Evolutionary conservation across 2,888 invertebrate species (phyloP).

Genomic region (Rhorus exstirpatorius): DNA sequence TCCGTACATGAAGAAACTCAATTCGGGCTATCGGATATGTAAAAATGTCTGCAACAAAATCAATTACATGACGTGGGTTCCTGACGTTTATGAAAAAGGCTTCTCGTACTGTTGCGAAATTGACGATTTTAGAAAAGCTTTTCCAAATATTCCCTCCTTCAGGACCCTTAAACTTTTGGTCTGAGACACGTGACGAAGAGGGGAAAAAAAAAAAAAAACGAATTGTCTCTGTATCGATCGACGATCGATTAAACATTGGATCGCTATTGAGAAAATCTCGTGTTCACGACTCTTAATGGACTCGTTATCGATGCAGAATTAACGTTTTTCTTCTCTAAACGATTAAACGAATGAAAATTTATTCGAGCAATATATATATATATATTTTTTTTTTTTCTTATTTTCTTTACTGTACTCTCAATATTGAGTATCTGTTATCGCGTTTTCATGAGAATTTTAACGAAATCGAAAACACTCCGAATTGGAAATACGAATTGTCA

Average conservation of each 20-base stretch:
- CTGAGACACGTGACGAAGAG: background rate
- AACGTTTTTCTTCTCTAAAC: background rate
- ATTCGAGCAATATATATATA: too few relatives aligned
- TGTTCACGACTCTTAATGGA: background rate
- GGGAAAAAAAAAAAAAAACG: background rate
- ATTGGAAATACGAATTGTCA: too few relatives aligned
- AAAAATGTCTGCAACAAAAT: constrained; percentile 77
- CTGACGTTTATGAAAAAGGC: constrained; percentile 74
- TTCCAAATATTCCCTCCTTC: constrained; percentile 59
- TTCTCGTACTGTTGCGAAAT: constrained; percentile 84
- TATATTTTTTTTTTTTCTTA: too few relatives aligned
- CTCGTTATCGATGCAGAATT: background rate
- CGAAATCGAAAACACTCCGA: too few relatives aligned
- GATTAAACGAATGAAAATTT: background rate
- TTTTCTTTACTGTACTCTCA: background rate
- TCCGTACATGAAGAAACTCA: constrained; percentile 83
- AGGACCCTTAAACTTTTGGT: constrained; percentile 13
- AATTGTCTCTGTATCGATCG: background rate
- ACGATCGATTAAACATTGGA: background rate
- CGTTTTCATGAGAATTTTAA: background rate
- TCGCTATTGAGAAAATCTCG: background rate
- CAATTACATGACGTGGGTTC: constrained; percentile 79
- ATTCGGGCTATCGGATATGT: constrained; percentile 76
- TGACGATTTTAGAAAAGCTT: constrained; percentile 70
- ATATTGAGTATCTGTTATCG: background rate